Evolutionary conservation across 2,888 invertebrate genomes (phyloP), one percentile per base, ranked within the genome.

Genomic region (Microplitis deprimator): DNA sequence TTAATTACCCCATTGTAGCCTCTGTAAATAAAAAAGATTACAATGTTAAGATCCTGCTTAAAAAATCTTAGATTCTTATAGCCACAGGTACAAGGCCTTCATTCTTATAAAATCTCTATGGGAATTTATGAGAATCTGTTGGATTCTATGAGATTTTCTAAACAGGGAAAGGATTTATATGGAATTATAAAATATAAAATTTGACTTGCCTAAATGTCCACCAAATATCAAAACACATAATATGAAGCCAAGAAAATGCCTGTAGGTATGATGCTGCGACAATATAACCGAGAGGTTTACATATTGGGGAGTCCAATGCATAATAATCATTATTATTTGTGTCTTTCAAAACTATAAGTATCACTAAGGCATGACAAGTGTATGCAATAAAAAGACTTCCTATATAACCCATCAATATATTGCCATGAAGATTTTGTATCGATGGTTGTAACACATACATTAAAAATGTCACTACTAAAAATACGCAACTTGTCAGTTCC

Each of bases 181-280:
- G 50, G 10, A 20, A 20, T 50, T 13, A 50, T 4, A 13, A 50
- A 50, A 50, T 8, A 50, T 1, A 50, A 2, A 10, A 50, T 13
- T 50, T 81, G 84, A 91, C 93, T 92, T 90, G 95, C 95, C 94
- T 94, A 89, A 95, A 94, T 84, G 94, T 95, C 92, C 93, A 93
- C 94, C 94, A 95, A 89, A 95, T 95, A 91, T 95, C 95, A 91
- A 94, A 93, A 88, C 95, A 95, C 92, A 95, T 95, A 86, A 95
- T 93, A 90, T 94, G 95, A 86, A 95, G 92, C 95, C 95, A 95
- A 73, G 93, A 92, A 88, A 95, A 95, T 71, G 94, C 92, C 7
- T 94, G 92, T 86, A 94, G 91, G 86, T 94, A 93, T 77, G 93
- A 92, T 86, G 94, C 94, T 87, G 94, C 92, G 84, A 93, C 92